A percentile compares a stretch with the other conserved stretches of the same genome.
These are phyloP conservation scores for Distichodus sexfasciatus DNA, from an alignment of 2,797 vertebrate species.

Conservation along the genomic window DNA sequence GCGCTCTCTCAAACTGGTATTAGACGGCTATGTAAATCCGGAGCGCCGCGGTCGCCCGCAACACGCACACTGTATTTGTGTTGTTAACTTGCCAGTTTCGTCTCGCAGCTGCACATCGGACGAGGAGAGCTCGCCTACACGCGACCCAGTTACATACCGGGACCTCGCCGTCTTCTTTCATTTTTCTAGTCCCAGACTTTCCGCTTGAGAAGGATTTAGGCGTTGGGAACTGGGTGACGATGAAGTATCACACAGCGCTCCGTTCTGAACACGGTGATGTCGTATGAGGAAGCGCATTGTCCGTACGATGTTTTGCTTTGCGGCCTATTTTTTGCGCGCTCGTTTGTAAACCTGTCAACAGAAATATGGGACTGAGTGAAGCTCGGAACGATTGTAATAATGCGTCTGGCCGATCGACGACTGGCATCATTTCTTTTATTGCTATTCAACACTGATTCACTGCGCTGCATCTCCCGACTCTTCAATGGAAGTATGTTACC, in stretches of 20 bases:
- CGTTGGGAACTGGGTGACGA: not conserved
- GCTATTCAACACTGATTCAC: not conserved
- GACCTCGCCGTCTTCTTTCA: too few species aligned
- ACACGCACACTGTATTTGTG: not conserved
- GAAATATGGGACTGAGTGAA: not conserved
- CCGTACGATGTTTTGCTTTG: not conserved
- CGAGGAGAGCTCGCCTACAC: not conserved
- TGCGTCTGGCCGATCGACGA: not conserved
- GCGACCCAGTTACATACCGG: not conserved
- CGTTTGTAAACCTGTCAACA: not conserved
- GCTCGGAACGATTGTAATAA: not conserved
- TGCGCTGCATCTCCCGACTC: not conserved
- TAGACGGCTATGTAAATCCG: not conserved
- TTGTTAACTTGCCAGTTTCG: slow-evolving; percentile 2
- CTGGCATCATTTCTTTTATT: too few species aligned
- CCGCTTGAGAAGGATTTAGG: not conserved
- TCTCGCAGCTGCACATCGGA: not conserved
- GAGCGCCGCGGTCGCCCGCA: slow-evolving; percentile 1
- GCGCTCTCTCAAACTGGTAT: not conserved
- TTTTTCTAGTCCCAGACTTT: not conserved
- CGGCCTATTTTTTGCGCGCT: not conserved
- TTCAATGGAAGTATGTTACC: slow-evolving; percentile 85
- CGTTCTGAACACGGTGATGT: not conserved
- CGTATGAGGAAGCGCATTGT: not conserved
- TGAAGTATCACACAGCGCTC: not conserved